Evolutionary conservation across 2,797 vertebrate species (phyloP).

Genomic region (Oreochromis mossambicus): DNA sequence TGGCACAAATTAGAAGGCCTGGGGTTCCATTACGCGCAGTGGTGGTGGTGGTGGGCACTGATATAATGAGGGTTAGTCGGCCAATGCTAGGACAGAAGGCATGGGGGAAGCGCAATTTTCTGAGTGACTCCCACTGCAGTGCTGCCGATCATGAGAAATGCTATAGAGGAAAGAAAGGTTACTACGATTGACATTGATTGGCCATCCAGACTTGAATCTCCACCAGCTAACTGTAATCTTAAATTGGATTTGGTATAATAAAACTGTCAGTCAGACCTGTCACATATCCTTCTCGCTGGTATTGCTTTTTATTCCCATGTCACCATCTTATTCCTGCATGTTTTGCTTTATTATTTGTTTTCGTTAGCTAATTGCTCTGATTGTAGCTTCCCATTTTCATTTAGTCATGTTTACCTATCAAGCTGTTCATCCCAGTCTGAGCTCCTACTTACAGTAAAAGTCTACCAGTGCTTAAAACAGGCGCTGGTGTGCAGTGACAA

Average conservation of each 20-base stretch:
- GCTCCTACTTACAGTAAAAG: neutral
- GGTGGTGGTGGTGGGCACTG: conserved; percentile 11
- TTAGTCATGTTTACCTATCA: conserved; percentile 36
- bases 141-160: neutral
- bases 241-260: neutral
- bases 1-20: conserved; percentile 30
- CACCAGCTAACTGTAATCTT: neutral
- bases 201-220: neutral
- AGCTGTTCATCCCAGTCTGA: neutral
- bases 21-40: conserved; percentile 22
- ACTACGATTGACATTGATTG: neutral
- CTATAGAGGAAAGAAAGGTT: neutral
- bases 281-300: neutral
- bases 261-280: conserved; percentile 19
- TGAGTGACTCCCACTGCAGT: neutral
- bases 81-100: conserved; percentile 1
- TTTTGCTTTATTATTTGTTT: conserved; percentile 32
- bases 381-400: conserved; percentile 25
- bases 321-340: neutral
- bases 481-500: neutral
- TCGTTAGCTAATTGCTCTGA: conserved; percentile 4
- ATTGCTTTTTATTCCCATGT: neutral
- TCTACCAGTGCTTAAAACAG: neutral
- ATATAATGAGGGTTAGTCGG: conserved; percentile 54
- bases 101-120: neutral